These are phyloP conservation scores for Apoda limacodes DNA, from an alignment of 2,888 invertebrate genomes.

Conservation along the genomic window DNA sequence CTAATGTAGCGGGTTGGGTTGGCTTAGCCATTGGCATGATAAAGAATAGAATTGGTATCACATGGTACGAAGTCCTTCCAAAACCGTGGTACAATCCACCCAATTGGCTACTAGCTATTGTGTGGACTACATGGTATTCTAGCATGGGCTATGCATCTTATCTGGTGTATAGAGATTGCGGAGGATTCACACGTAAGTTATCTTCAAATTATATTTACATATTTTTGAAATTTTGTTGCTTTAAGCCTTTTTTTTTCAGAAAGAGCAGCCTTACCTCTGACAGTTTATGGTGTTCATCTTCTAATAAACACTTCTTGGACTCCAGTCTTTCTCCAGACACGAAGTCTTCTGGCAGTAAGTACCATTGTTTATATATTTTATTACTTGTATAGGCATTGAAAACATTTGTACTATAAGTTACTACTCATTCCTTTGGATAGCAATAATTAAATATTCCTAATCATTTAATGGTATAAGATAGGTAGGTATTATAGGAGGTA, in stretches of 20 bases:
- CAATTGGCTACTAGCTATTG: constrained; percentile 81
- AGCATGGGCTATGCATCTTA: constrained; percentile 89
- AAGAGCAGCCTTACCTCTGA: constrained; percentile 73
- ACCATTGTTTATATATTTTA: neutral
- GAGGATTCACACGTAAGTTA: constrained; percentile 34
- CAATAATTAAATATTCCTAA: too few species aligned
- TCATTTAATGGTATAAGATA: too few species aligned
- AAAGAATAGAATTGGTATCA: constrained; percentile 37
- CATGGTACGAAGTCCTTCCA: constrained; percentile 80
- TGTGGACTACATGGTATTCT: constrained; percentile 83
- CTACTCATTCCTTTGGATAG: too few species aligned
- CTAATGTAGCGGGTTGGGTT: constrained; percentile 76
- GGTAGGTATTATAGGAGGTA: too few species aligned
- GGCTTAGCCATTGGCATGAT: constrained; percentile 72
- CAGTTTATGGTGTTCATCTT: constrained; percentile 80
- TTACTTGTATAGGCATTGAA: too few species aligned
- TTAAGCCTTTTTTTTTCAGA: constrained; percentile 40
- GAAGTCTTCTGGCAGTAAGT: constrained; percentile 36
- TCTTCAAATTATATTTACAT: too few species aligned
- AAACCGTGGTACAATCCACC: constrained; percentile 85
- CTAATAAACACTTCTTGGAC: constrained; percentile 88
- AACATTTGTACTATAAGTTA: too few species aligned
- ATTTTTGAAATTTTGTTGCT: too few species aligned
- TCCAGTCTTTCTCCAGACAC: constrained; percentile 82
- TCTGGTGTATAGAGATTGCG: constrained; percentile 71